Percentiles rank a stretch among this genome's conserved stretches.
Conservation (phyloP, 2,888 invertebrate genomes). For the Leptinotarsa peninsularis region DNA sequence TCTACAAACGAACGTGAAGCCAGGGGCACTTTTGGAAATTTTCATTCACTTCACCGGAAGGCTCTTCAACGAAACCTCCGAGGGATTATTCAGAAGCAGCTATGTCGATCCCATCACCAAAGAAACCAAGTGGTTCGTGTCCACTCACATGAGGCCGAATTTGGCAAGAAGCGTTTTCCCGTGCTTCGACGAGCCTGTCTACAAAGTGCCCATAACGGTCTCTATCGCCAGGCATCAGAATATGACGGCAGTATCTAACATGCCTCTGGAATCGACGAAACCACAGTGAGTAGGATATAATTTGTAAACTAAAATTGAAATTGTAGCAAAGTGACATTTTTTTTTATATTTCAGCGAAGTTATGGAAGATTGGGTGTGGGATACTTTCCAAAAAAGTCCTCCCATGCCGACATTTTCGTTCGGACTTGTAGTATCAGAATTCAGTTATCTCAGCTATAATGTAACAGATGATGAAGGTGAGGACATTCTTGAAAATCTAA, state of each 20-base stretch:
- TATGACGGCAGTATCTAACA: conserved; percentile 75
- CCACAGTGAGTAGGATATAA: conserved; percentile 70
- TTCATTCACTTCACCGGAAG: conserved; percentile 76
- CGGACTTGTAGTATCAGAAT: conserved; percentile 78
- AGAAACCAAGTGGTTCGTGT: conserved; percentile 70
- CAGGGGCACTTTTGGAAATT: conserved; percentile 72
- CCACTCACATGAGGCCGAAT: conserved; percentile 78
- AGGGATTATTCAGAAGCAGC: conserved; percentile 78
- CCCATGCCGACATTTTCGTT: conserved; percentile 83
- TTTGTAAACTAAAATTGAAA: too few species aligned
- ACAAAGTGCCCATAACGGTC: conserved; percentile 78
- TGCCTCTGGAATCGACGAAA: conserved; percentile 70
- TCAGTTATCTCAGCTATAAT: conserved; percentile 61
- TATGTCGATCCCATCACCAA: conserved; percentile 68
- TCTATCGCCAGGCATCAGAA: conserved; percentile 73
- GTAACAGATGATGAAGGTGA: conserved; percentile 52
- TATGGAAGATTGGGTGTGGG: conserved; percentile 74
- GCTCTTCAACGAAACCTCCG: conserved; percentile 73
- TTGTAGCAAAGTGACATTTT: not conserved
- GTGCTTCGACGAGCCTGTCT: conserved; percentile 83
- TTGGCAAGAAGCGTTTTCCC: conserved; percentile 83
- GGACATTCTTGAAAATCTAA: not conserved
- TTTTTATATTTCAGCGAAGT: conserved; percentile 63
- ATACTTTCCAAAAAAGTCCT: conserved; percentile 78
- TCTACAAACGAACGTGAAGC: conserved; percentile 71